These are phyloP conservation scores for Phalangium opilio DNA, from an alignment of 2,888 invertebrate species.

Conservation along the genomic window DNA sequence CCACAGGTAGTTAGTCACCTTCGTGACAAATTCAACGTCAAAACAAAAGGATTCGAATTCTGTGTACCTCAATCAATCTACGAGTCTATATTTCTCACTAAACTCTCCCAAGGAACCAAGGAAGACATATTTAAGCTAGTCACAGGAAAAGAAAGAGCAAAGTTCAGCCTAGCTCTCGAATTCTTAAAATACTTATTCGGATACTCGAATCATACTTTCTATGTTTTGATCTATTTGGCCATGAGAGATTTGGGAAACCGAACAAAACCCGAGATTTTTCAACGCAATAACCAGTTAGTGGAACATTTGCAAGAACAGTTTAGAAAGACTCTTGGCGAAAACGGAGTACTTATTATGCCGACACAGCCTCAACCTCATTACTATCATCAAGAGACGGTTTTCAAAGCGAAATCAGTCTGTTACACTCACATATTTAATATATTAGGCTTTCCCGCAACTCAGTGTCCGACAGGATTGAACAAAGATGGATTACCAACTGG, in stretches of 20 bases:
- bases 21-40: too few relatives aligned
- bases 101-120: too few relatives aligned
- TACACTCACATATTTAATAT: conserved; percentile 79
- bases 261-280: too few relatives aligned
- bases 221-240: too few relatives aligned
- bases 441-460: conserved; percentile 70
- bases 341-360: conserved; percentile 77
- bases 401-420: conserved; percentile 64
- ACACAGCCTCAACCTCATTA: conserved; percentile 78
- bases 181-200: conserved; percentile 33
- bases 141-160: too few relatives aligned
- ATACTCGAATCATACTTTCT: too few relatives aligned
- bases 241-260: too few relatives aligned
- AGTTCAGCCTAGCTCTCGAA: conserved; percentile 26
- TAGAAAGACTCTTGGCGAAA: conserved; percentile 50
- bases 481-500: conserved; percentile 57
- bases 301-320: conserved; percentile 46
- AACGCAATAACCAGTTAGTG: conserved; percentile 37
- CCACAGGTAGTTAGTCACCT: too few relatives aligned
- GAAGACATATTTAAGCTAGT: too few relatives aligned
- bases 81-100: too few relatives aligned
- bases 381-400: conserved; percentile 68
- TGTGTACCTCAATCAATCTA: too few relatives aligned
- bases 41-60: too few relatives aligned
- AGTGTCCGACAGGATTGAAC: conserved; percentile 61